phyloP scores from a whole-genome alignment of 2,888 invertebrate genomes.

The Acleris sparsana region DNA sequence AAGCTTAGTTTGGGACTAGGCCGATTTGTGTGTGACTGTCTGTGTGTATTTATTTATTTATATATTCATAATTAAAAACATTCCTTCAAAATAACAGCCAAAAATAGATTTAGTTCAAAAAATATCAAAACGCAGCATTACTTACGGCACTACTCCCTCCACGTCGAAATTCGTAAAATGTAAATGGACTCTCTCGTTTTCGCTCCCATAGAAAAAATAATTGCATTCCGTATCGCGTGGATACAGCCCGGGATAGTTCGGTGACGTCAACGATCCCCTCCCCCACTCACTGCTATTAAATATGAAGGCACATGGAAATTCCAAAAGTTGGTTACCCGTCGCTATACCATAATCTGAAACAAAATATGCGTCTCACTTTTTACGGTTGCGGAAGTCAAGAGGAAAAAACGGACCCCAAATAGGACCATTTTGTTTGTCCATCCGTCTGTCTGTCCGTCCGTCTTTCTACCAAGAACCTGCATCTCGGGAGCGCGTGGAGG shows the following conservation, averaged over 20 bases:
- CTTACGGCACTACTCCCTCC: constrained; percentile 97
- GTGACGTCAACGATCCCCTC: constrained; percentile 92
- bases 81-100: too few species aligned
- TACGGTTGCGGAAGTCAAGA: too few species aligned
- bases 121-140: constrained; percentile 45
- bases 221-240: constrained; percentile 95
- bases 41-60: too few species aligned
- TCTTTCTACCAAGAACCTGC: too few species aligned
- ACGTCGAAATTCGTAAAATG: constrained; percentile 96
- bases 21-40: too few species aligned
- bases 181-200: constrained; percentile 89
- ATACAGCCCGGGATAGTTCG: constrained; percentile 96
- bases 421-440: too few species aligned
- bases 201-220: constrained; percentile 93
- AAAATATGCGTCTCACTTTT: constrained; percentile 25
- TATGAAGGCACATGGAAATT: constrained; percentile 93
- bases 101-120: too few species aligned
- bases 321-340: constrained; percentile 89
- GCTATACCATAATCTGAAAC: constrained; percentile 93
- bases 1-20: too few species aligned
- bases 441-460: too few species aligned
- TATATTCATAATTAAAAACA: too few species aligned
- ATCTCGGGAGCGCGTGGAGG: too few species aligned
- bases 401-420: too few species aligned
- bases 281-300: constrained; percentile 91